Percentiles rank a stretch among this genome's conserved stretches.
Conservation (phyloP, 2,888 invertebrate genomes). For the Cephus runcator region DNA sequence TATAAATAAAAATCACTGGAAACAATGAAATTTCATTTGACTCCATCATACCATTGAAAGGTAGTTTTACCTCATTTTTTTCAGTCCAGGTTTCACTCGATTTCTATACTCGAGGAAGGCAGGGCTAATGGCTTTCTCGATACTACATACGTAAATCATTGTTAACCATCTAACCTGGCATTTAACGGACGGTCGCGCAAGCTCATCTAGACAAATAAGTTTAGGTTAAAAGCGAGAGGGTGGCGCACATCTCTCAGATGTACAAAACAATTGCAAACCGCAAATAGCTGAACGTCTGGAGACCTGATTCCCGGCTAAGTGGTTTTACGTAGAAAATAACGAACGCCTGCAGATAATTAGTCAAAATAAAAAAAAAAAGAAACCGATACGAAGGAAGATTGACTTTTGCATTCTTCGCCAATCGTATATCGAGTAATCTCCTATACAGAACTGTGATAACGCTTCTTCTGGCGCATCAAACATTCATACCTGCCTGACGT, state of each 20-base stretch:
- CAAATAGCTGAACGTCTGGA: no score
- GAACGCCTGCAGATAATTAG: not conserved
- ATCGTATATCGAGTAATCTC: not conserved
- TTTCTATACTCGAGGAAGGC: not conserved
- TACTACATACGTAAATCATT: not conserved
- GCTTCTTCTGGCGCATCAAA: not conserved
- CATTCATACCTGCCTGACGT: not conserved
- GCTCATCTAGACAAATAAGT: no score
- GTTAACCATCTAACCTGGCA: not conserved
- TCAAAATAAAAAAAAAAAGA: not conserved
- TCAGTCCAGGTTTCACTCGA: not conserved
- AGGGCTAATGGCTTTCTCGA: not conserved
- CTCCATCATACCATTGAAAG: not conserved
- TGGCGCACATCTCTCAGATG: no score
- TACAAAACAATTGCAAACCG: no score
- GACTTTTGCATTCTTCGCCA: not conserved
- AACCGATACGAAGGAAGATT: not conserved
- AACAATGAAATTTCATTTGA: not conserved
- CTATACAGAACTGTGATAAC: not conserved
- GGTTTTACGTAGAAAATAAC: not conserved
- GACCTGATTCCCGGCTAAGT: no score
- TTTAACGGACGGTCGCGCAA: no score
- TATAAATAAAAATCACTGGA: not conserved
- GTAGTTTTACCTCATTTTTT: not conserved
- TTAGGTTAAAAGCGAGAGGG: no score